These are phyloP conservation scores for Xanthorhoe spadicearia DNA, from an alignment of 2,888 invertebrate species.

Conservation along the genomic window DNA sequence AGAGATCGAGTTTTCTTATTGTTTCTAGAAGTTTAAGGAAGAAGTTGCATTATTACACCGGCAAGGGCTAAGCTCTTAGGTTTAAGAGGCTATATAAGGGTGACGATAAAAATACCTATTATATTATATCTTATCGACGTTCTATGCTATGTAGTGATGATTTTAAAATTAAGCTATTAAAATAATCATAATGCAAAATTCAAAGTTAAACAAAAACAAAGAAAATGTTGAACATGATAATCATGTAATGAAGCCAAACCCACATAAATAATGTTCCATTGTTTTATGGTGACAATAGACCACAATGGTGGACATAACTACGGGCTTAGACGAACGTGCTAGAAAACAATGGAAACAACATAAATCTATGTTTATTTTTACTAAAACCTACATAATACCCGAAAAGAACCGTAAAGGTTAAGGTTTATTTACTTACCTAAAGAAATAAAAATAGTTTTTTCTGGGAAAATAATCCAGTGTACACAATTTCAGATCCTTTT, in stretches of 20 bases:
- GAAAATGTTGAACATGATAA: constrained; percentile 20
- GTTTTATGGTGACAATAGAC: constrained; percentile 34
- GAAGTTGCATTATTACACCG: too few relatives aligned
- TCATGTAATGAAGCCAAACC: constrained; percentile 25
- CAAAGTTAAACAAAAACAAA: background rate
- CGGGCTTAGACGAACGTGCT: constrained; percentile 11
- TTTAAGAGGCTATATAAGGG: too few relatives aligned
- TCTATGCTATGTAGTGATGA: too few relatives aligned
- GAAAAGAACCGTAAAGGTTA: background rate
- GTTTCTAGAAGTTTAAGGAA: too few relatives aligned
- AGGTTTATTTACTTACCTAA: too few relatives aligned
- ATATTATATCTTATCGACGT: too few relatives aligned
- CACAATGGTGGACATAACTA: constrained; percentile 19
- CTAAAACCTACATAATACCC: background rate
- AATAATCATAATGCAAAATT: background rate
- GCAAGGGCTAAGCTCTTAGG: too few relatives aligned
- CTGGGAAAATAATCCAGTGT: too few relatives aligned
- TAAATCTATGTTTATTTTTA: background rate
- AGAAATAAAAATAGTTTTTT: too few relatives aligned
- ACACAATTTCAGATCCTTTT: too few relatives aligned
- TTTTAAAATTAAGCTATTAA: background rate
- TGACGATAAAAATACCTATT: too few relatives aligned
- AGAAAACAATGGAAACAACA: constrained; percentile 2
- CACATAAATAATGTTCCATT: constrained; percentile 30
- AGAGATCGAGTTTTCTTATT: too few relatives aligned